These are phyloP conservation scores for Girardinichthys multiradiatus DNA, from an alignment of 2,113 vertebrate genomes.

Conservation along the genomic window DNA sequence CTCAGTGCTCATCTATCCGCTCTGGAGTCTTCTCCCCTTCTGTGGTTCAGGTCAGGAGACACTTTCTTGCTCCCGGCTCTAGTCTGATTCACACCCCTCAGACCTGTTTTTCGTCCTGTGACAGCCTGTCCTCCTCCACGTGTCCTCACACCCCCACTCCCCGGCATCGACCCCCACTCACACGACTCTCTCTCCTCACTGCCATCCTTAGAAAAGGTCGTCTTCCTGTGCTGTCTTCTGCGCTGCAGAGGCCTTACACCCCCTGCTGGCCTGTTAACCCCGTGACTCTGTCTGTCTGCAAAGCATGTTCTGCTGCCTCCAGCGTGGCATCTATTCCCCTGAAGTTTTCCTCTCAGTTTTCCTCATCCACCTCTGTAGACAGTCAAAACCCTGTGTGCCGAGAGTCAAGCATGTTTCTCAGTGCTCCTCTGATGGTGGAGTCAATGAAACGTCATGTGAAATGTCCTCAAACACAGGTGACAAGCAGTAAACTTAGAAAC, in stretches of 20 bases:
- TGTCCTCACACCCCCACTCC: conserved; percentile 70
- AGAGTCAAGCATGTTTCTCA: conserved; percentile 26
- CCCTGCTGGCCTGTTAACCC: conserved; percentile 81
- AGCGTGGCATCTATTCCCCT: conserved; percentile 83
- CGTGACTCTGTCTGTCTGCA: conserved; percentile 75
- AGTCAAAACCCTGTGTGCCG: conserved; percentile 40
- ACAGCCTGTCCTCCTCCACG: conserved; percentile 72
- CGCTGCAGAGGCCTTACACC: conserved; percentile 76
- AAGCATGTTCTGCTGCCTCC: conserved; percentile 79
- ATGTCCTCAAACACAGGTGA: conserved; percentile 5
- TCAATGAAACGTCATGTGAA: conserved; percentile 7
- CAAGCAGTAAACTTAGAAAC: conserved; percentile 20
- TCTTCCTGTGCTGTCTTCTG: conserved; percentile 75
- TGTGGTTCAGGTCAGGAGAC: conserved; percentile 82
- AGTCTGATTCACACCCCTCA: conserved; percentile 82
- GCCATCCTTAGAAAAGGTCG: conserved; percentile 91
- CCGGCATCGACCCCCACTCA: conserved; percentile 80
- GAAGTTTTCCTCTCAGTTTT: conserved; percentile 74
- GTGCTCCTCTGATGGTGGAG: conserved; percentile 16
- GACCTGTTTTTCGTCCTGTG: conserved; percentile 80
- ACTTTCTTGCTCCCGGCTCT: conserved; percentile 85
- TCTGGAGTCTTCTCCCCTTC: conserved; percentile 80
- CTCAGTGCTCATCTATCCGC: conserved; percentile 75
- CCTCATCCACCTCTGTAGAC: conserved; percentile 73
- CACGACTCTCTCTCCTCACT: conserved; percentile 90